Percentiles rank a stretch among this genome's conserved stretches.
phyloP scores from a whole-genome alignment of 2,113 vertebrate species.

The Gymnobelideus leadbeateri region DNA sequence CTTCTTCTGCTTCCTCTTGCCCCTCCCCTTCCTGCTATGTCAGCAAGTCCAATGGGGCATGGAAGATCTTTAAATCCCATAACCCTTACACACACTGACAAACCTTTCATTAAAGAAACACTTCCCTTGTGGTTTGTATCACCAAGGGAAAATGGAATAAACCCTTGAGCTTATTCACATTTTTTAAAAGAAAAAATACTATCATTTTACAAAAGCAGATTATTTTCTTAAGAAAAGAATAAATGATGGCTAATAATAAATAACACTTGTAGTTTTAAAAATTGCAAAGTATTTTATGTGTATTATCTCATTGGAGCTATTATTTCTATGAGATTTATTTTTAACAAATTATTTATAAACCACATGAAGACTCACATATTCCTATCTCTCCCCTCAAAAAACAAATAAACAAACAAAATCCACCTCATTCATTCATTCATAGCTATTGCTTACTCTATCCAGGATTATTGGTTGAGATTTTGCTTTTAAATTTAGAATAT shows the following conservation, averaged over 20 bases:
- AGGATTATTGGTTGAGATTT: background rate
- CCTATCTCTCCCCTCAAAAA: background rate
- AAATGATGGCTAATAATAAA: background rate
- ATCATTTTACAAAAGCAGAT: background rate
- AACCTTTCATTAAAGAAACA: background rate
- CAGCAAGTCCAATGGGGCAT: too few relatives aligned
- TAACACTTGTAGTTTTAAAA: background rate
- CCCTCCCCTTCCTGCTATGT: too few relatives aligned
- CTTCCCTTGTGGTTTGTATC: background rate
- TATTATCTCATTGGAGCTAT: background rate
- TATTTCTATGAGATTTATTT: background rate
- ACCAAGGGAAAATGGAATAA: background rate
- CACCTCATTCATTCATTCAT: background rate
- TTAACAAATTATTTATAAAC: background rate
- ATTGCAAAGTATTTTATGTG: background rate
- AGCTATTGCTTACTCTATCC: background rate
- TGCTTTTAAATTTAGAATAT: background rate
- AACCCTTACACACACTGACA: background rate
- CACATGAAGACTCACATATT: background rate
- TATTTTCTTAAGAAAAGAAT: background rate
- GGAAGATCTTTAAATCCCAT: too few relatives aligned
- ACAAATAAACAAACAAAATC: background rate
- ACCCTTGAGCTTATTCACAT: background rate
- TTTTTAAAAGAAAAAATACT: background rate
- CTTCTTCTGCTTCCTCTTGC: too few relatives aligned